Evolutionary conservation across 2,113 vertebrate species (phyloP).

Genomic region (Prunella fulvescens): DNA sequence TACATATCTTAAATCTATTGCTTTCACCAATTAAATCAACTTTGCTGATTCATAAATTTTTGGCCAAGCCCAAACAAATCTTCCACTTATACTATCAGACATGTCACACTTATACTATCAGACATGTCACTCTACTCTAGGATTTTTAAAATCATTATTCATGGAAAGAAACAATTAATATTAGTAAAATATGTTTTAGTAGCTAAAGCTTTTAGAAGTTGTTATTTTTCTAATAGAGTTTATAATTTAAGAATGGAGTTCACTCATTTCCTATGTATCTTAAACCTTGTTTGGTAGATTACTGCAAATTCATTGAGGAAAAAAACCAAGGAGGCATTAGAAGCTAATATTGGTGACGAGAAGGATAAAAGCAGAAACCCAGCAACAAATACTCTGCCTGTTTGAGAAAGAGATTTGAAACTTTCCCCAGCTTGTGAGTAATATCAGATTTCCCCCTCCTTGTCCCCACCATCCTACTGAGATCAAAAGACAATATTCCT

Average conservation of each 20-base stretch:
- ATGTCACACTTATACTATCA: not conserved
- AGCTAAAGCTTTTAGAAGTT: not conserved
- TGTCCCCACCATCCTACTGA: conserved; percentile 57
- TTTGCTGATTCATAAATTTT: not conserved
- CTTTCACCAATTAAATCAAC: not conserved
- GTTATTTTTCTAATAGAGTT: not conserved
- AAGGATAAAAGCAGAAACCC: conserved; percentile 20
- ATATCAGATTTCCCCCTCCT: conserved; percentile 48
- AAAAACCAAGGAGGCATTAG: not conserved
- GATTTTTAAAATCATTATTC: not conserved
- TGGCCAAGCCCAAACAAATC: not conserved
- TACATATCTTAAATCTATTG: not conserved
- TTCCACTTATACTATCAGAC: not conserved
- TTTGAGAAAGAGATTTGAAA: conserved; percentile 37
- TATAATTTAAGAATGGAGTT: not conserved
- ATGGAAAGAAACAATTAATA: not conserved
- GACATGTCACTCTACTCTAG: not conserved
- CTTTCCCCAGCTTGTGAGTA: conserved; percentile 40
- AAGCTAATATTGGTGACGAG: not conserved
- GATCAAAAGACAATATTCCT: conserved; percentile 67
- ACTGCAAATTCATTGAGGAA: not conserved
- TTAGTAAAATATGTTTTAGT: not conserved
- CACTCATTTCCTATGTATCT: not conserved
- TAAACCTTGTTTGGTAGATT: not conserved
- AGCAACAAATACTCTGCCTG: conserved; percentile 18